Evolutionary conservation across 2,113 vertebrate species (phyloP).

Genomic region (Nibea coibor): DNA sequence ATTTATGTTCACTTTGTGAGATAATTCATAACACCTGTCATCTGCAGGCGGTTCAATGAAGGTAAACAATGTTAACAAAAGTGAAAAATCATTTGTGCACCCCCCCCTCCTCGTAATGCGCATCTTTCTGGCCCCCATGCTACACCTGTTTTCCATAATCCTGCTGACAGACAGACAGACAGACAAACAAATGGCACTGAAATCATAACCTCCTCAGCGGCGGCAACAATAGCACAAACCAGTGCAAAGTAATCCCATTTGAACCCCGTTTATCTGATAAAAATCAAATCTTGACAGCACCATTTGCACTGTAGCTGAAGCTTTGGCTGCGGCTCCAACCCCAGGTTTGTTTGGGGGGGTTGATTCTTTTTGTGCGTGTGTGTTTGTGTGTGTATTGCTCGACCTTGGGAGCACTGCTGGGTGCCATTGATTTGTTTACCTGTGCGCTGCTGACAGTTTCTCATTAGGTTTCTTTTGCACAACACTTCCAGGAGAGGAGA

Average conservation of each 20-base stretch:
- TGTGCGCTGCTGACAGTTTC: constrained; percentile 82
- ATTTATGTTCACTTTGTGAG: too few relatives aligned
- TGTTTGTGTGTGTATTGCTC: constrained; percentile 39
- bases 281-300: constrained; percentile 37
- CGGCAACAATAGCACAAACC: not conserved
- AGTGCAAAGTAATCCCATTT: not conserved
- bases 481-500: constrained; percentile 80
- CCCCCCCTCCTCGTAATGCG: too few relatives aligned
- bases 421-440: constrained; percentile 88
- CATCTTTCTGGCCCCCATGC: too few relatives aligned
- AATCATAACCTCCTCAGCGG: too few relatives aligned
- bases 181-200: too few relatives aligned
- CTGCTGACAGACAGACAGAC: too few relatives aligned
- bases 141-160: too few relatives aligned
- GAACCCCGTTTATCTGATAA: constrained; percentile 25
- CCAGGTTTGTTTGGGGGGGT: constrained; percentile 15
- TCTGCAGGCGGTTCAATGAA: too few relatives aligned
- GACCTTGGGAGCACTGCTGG: constrained; percentile 83
- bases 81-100: too few relatives aligned
- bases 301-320: constrained; percentile 20
- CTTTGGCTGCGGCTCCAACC: constrained; percentile 22
- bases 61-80: too few relatives aligned
- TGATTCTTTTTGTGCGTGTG: constrained; percentile 25
- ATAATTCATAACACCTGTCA: too few relatives aligned
- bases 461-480: constrained; percentile 84